Evolutionary conservation across 2,797 vertebrate species (phyloP).

Genomic region (Myoxocephalus aenaeus): DNA sequence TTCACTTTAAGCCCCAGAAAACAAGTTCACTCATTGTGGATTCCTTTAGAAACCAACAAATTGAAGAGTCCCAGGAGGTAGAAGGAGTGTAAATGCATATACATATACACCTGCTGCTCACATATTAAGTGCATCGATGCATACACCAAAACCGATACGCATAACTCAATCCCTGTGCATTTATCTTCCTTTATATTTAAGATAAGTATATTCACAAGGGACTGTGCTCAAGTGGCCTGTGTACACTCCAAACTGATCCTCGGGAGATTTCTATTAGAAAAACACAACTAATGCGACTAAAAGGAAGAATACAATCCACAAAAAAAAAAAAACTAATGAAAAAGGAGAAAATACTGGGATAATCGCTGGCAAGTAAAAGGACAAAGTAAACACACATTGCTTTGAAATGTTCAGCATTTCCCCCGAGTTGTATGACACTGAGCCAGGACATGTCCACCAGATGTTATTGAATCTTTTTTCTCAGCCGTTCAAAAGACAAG

Average conservation of each 20-base stretch:
- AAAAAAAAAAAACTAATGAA: neutral
- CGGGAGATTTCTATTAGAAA: neutral
- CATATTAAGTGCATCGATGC: slow-evolving; percentile 13
- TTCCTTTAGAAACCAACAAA: slow-evolving; percentile 22
- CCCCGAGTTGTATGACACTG: neutral
- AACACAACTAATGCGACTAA: slow-evolving; percentile 6
- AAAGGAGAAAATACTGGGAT: neutral
- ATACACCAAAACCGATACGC: slow-evolving; percentile 10
- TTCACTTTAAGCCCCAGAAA: slow-evolving; percentile 32
- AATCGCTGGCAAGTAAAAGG: neutral
- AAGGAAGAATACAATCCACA: neutral
- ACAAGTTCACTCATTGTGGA: neutral
- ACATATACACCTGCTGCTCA: slow-evolving; percentile 12
- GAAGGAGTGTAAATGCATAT: neutral
- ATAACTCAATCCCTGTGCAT: slow-evolving; percentile 5
- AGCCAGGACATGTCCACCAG: neutral
- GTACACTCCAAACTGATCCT: neutral
- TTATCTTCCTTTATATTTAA: neutral
- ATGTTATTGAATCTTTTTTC: neutral
- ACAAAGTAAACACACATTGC: neutral
- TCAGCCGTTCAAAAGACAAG: neutral
- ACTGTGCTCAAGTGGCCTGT: neutral
- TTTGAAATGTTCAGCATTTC: neutral
- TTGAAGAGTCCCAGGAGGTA: slow-evolving; percentile 16
- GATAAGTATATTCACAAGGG: neutral